Base-by-base conservation (phyloP, 2,888 invertebrate genomes). In the Spatulosminthurus flaviceps region DNA sequence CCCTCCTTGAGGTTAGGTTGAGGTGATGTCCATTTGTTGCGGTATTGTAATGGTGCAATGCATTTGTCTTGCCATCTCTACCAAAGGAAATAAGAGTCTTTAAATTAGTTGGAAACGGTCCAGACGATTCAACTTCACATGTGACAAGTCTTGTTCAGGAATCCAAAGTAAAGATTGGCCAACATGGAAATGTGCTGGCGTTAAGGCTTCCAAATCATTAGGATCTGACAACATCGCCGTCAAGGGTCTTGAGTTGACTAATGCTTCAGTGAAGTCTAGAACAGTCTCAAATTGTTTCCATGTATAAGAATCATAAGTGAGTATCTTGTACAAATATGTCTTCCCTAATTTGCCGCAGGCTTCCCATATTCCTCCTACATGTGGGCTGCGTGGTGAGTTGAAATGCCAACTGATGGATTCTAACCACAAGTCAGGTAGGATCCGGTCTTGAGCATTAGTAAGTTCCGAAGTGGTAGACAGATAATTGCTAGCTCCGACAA, bases 101-200 rank as follows among this genome's bases (percentile, higher is more conserved):
- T 67, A 34, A 0, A 81, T 21, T 4, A 79, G n/a, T 70, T 82
- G 81, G 28, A 77, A 79, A 0, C 43, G 72, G 22, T 73, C 41
- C 0, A 82, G 34, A 0, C 79, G 28, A 60, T 81, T 82, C 0
- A 81, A 0, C 26, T 60, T 67, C 0, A 82, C 0, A 51, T 80
- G 80, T 9, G 42, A n/a, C 0, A 80, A 19, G 22, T 75, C 73
- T 0, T 41, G 41, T 51, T 80, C 82, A 0, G 79, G 76, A 42
- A 16, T 28, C 1, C 24, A 81, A n/a, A 70, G 82, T 0, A 85
- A 75, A 5, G 86, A 66, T 21, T 82, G 73, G 42, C 86, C 86
- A 34, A 87, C 82, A 1, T 87, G 76, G 71, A 87, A 86, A 73
- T 87, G 87, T 0, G 83, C 85, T 26, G 87, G 87, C 11, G 86